Conservation (phyloP, 2,113 vertebrate species). For the Sander lucioperca region DNA sequence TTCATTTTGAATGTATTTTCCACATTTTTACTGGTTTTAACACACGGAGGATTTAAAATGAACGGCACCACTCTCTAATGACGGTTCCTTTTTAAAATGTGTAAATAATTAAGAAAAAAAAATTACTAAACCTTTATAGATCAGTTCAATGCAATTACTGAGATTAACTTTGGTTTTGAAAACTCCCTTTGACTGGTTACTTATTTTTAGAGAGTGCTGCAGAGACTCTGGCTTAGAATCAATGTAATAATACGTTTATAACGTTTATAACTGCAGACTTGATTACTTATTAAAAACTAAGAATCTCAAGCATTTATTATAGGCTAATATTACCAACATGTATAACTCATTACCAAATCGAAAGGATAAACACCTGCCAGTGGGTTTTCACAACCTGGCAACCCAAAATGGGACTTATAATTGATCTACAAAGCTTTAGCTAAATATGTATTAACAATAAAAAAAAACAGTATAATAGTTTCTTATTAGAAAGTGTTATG, state of each 20-base stretch:
- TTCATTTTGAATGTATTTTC: neutral
- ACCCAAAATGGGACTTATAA: neutral
- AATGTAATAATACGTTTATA: neutral
- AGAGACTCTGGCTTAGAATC: neutral
- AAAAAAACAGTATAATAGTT: neutral
- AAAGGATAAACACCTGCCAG: neutral
- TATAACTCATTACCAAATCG: neutral
- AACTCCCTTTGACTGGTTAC: neutral
- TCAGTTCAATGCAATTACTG: too few species aligned
- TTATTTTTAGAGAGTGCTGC: neutral
- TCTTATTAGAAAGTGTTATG: neutral
- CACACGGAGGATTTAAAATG: neutral
- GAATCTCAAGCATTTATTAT: neutral
- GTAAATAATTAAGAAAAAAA: too few species aligned
- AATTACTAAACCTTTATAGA: too few species aligned
- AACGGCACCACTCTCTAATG: too few species aligned
- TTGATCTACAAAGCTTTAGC: neutral
- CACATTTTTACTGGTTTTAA: accelerated
- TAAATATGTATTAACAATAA: neutral
- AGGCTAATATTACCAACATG: neutral
- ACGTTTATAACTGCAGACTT: neutral
- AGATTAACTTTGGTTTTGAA: too few species aligned
- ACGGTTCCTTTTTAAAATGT: neutral
- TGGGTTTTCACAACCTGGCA: slow-evolving; percentile 9
- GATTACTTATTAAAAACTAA: neutral